phyloP scores from a whole-genome alignment of 2,113 vertebrate genomes.

The Lepisosteus osseus region DNA sequence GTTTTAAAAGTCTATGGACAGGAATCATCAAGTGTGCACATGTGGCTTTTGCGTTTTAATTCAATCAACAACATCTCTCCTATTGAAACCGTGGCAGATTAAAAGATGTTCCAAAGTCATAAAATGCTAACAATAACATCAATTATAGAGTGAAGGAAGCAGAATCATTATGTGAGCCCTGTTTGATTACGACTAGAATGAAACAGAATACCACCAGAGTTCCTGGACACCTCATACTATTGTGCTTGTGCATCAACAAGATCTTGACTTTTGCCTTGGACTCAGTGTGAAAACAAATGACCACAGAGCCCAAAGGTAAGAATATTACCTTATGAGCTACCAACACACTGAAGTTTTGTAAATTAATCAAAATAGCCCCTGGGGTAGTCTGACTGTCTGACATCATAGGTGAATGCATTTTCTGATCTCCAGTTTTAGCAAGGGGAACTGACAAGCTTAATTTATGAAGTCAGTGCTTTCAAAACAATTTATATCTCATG shows the following conservation, averaged over 20 bases:
- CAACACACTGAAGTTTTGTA: background rate
- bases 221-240: too few species aligned
- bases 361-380: slow-evolving; percentile 22
- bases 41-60: too few species aligned
- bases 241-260: background rate
- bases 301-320: slow-evolving; percentile 18
- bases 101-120: too few species aligned
- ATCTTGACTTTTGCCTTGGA: slow-evolving; percentile 33
- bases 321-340: slow-evolving; percentile 10
- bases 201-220: too few species aligned
- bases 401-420: slow-evolving; percentile 65
- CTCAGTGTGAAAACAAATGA: background rate
- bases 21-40: too few species aligned
- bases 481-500: slow-evolving; percentile 65
- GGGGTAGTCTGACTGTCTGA: slow-evolving; percentile 66
- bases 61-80: too few species aligned
- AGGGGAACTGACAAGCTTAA: slow-evolving; percentile 74
- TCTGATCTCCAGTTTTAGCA: slow-evolving; percentile 62
- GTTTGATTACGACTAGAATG: too few species aligned
- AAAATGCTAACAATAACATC: too few species aligned
- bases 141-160: too few species aligned
- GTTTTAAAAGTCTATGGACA: too few species aligned
- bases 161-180: too few species aligned
- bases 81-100: too few species aligned
- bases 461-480: slow-evolving; percentile 75